Evolutionary conservation across 2,797 vertebrate genomes (phyloP), one percentile per base, ranked within the genome.

Genomic region (Peromyscus eremicus): DNA sequence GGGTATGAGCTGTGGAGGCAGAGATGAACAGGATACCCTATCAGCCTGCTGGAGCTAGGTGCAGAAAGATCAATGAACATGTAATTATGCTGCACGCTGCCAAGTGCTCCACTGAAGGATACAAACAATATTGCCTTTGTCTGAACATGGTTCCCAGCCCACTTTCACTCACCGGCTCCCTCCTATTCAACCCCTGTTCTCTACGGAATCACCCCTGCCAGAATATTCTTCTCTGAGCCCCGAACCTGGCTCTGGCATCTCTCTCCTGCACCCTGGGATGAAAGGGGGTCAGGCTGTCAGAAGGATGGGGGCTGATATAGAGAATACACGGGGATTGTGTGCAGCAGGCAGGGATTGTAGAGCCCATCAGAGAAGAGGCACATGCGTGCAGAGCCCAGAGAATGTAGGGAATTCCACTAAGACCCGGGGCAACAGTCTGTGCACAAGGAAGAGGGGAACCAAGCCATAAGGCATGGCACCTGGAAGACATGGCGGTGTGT

Each of bases 51-150:
- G 91, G 92, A 68, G 49, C 75, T 85, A 55, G 17, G 79, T 21
- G 76, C n/a, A 92, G 94, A 57, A 23, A 76, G 73, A 32, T 94
- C 85, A 55, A 76, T n/a, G 60, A 43, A 66, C 68, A 46, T 14
- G 2, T 79, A 77, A 76, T 87, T 88, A 82, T 7, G 1, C 29
- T 40, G 6, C 3, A 32, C 75, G n/a, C 60, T 82, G 71, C 87
- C 93, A 75, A 94, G 68, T 85, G 82, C 55, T 25, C 71, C 34
- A 9, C 23, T 32, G 70, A 95, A 11, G 64, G 71, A 37, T 6
- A 19, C 3, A 8, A 68, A 95, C 89, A 94, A 49, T 75, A 71
- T 19, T 32, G 76, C 83, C 55, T 95, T 88, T 97, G 93, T 97
- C 75, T 77, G 70, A 87, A 76, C 0, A 0, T 37, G 40, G 81